Evolutionary conservation across 23 tunicate genomes (phyloP).

Genomic region (Corella eumyota): DNA sequence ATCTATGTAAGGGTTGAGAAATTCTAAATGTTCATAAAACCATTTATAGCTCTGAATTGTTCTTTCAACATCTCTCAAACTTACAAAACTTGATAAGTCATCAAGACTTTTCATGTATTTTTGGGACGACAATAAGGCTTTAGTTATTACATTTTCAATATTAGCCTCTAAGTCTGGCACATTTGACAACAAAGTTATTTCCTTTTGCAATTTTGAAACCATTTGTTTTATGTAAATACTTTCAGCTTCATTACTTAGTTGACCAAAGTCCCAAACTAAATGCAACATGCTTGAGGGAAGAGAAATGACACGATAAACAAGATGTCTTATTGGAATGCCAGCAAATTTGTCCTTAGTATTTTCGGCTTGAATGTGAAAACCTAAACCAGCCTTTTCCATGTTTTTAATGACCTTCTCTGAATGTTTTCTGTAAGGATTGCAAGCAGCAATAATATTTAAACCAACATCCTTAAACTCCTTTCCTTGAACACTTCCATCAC

Average conservation of each 20-base stretch:
- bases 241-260: slow-evolving; percentile 35
- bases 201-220: slow-evolving; percentile 15
- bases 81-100: slow-evolving; percentile 35
- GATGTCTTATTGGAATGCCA: slow-evolving; percentile 53
- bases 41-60: slow-evolving; percentile 27
- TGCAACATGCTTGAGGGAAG: slow-evolving; percentile 85
- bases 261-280: slow-evolving; percentile 79
- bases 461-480: slow-evolving; percentile 10
- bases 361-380: slow-evolving; percentile 41
- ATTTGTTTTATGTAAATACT: slow-evolving; percentile 59
- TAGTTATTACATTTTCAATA: not conserved
- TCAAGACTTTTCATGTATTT: slow-evolving; percentile 19
- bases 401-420: slow-evolving; percentile 33
- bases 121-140: slow-evolving; percentile 12
- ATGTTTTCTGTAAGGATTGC: slow-evolving; percentile 60
- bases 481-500: slow-evolving; percentile 54
- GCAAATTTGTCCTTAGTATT: slow-evolving; percentile 50
- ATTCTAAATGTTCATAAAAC: slow-evolving; percentile 22
- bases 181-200: not conserved
- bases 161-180: not conserved
- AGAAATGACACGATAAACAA: slow-evolving; percentile 70
- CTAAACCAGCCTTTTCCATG: slow-evolving; percentile 70
- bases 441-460: slow-evolving; percentile 53
- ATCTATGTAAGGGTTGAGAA: slow-evolving; percentile 6
- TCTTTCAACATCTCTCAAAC: slow-evolving; percentile 45